These are phyloP conservation scores for Galeruca laticollis DNA, from an alignment of 2,888 invertebrate genomes.

Conservation along the genomic window DNA sequence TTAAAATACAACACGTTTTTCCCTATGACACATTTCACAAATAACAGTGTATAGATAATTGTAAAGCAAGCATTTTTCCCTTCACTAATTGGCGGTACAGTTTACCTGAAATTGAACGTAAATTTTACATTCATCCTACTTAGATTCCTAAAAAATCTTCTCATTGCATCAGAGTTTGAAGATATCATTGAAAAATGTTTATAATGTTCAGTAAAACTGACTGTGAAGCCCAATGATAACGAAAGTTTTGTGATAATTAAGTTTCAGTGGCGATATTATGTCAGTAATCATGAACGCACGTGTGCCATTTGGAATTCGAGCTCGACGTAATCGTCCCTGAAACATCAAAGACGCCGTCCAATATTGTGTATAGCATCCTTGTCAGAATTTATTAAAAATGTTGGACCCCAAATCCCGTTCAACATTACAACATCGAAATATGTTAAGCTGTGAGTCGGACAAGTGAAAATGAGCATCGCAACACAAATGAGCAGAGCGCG, in stretches of 20 bases:
- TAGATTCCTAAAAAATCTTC: too few relatives aligned
- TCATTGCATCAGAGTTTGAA: too few relatives aligned
- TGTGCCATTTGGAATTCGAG: slow-evolving; percentile 1
- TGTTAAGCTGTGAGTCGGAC: slow-evolving; percentile 38
- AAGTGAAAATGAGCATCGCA: slow-evolving; percentile 47
- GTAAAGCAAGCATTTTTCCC: too few relatives aligned
- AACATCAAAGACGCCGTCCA: slow-evolving; percentile 19
- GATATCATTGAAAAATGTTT: too few relatives aligned
- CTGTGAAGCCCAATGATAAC: too few relatives aligned
- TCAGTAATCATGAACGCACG: background rate
- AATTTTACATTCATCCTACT: too few relatives aligned
- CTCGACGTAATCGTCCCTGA: slow-evolving; percentile 2
- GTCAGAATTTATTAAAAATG: slow-evolving; percentile 23
- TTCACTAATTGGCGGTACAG: too few relatives aligned
- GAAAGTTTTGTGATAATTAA: background rate
- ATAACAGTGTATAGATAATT: too few relatives aligned
- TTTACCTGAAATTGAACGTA: too few relatives aligned
- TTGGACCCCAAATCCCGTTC: slow-evolving; percentile 15
- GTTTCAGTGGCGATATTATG: background rate
- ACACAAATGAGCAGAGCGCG: slow-evolving; percentile 57
- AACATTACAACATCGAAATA: slow-evolving; percentile 36
- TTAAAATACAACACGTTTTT: too few relatives aligned
- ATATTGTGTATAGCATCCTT: slow-evolving; percentile 14
- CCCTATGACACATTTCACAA: too few relatives aligned
- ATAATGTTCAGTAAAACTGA: too few relatives aligned